Evolutionary conservation across 2,888 invertebrate genomes (phyloP), one percentile per base, ranked within the genome.

Genomic region (Brachypalpus laphriformis): DNA sequence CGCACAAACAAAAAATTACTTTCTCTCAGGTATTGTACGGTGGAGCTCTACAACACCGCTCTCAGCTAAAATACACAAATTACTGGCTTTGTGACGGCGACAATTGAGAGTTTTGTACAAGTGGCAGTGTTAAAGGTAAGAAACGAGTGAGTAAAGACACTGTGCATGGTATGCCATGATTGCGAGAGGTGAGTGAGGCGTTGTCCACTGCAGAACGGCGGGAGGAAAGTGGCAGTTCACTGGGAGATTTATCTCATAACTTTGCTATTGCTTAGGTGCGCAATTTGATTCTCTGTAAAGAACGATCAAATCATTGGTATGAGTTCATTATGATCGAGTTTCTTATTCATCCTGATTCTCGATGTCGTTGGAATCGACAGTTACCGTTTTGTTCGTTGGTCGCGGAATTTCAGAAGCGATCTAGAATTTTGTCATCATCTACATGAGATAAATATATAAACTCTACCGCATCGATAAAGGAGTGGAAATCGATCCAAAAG

Each of bases 81-180:
- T 65, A 83, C 83, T 83, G 74, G 51, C 80, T 74, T 51, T 40
- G 25, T 6, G 61, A 56, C 25, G 37, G 70, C 37, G 74, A 75
- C 80, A 83, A 70, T 70, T 80, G 80, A 80, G 74, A 70, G 80
- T 80, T 80, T 83, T 83, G 83, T 83, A 59, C 74, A 63, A 75
- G 59, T 77, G 71, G 57, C 65, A 63, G 40, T 63, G 37, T 20
- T 20, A n/a, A 31, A 66, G 54, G 28, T 42, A 56, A n/a, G 22
- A 8, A 47, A 22, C 71, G 82, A 82, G 71, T 72, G 82, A 78
- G 78, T 78, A 22, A 45, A 65, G 31, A 3, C 59, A n/a, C 20
- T 18, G 40, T 16, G 51, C 34, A 11, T 59, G 20, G 25, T 34
- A 54, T 45, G 61, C 42, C 34, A 42, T 11, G 16, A 28, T 11